Conservation (phyloP, 2,888 invertebrate species). For the Nemoura dubitans region DNA sequence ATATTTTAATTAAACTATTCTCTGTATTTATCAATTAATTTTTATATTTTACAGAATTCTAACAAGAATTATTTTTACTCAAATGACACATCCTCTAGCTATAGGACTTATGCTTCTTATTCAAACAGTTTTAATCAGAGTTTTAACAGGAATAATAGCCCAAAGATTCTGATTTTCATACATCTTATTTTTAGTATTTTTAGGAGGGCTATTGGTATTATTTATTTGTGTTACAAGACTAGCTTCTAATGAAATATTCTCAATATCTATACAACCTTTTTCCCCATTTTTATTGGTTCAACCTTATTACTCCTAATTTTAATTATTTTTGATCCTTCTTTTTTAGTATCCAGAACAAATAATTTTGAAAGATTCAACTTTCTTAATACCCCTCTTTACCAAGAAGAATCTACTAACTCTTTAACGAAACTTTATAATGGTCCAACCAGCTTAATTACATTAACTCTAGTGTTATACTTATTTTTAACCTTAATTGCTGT, state of each 20-base stretch:
- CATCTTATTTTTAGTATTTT: conserved; percentile 27
- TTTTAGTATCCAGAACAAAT: too few relatives aligned
- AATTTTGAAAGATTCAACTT: background rate
- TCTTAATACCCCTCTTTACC: background rate
- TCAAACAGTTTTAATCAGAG: conserved; percentile 63
- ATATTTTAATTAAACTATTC: conserved; percentile 73
- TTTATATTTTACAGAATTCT: conserved; percentile 56
- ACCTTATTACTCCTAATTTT: background rate
- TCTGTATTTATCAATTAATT: conserved; percentile 59
- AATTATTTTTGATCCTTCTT: background rate
- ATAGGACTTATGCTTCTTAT: conserved; percentile 66
- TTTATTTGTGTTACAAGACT: conserved; percentile 72
- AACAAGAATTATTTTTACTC: conserved; percentile 59
- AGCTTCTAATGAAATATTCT: conserved; percentile 70
- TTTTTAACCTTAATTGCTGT: conserved; percentile 68
- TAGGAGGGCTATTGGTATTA: conserved; percentile 70
- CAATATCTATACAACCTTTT: conserved; percentile 55
- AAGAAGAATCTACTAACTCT: background rate
- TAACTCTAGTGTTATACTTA: conserved; percentile 68
- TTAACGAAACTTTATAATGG: conserved; percentile 66
- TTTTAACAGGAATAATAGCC: conserved; percentile 63
- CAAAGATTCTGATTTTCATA: conserved; percentile 51
- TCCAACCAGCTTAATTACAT: conserved; percentile 63
- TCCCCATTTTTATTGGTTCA: background rate
- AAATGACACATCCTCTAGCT: conserved; percentile 62